Evolutionary conservation across 2,888 invertebrate species (phyloP).

Genomic region (Microplitis manilae): DNA sequence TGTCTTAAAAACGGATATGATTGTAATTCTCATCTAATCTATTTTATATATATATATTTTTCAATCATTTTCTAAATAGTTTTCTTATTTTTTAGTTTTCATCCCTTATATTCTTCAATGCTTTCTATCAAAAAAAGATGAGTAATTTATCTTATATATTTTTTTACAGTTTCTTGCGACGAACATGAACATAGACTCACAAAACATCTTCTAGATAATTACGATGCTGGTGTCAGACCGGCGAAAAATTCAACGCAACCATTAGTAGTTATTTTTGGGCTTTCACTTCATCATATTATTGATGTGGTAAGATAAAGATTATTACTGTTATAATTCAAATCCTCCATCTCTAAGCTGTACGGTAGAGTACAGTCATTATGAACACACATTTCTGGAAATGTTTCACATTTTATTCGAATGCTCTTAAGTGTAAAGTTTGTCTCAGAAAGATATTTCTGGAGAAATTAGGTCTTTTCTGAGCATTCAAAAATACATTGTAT

Average conservation of each 20-base stretch:
- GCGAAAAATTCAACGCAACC: constrained; percentile 84
- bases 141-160: not conserved
- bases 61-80: not conserved
- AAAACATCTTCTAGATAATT: constrained; percentile 81
- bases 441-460: too few species aligned
- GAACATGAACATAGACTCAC: constrained; percentile 84
- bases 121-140: not conserved
- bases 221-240: constrained; percentile 85
- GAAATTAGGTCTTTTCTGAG: too few species aligned
- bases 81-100: too few species aligned
- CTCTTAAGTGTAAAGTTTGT: too few species aligned
- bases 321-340: not conserved
- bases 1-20: constrained; percentile 29
- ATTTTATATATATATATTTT: not conserved
- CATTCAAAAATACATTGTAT: too few species aligned
- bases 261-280: constrained; percentile 84
- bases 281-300: constrained; percentile 88
- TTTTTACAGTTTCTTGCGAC: constrained; percentile 69
- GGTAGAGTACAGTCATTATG: too few species aligned
- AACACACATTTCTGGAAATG: too few species aligned
- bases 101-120: too few species aligned
- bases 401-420: too few species aligned
- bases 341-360: too few species aligned
- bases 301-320: constrained; percentile 78
- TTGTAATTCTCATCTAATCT: not conserved